Base-by-base conservation (phyloP, 1,140 invertebrate genomes). In the Pseudomyrmex dendroicus region DNA sequence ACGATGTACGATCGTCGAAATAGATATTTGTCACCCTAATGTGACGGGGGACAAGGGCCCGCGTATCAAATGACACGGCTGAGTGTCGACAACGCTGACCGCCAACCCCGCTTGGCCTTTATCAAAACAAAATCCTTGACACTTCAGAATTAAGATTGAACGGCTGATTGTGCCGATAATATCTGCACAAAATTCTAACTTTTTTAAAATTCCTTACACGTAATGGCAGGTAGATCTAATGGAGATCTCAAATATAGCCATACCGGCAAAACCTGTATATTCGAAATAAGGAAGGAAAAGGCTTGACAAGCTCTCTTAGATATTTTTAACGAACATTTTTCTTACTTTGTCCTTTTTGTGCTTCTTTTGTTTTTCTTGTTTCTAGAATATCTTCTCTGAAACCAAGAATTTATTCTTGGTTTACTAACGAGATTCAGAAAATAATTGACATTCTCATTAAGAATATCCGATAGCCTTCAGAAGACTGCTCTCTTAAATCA, bases 11-110 rank as follows among this genome's bases (percentile, higher is more conserved):
- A 87, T 89, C 78, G 66, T 80, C 63, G 56, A 82, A 83, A 73
- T 72, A 84, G 87, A 87, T 89, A 88, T 89, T 87, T 84, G 87
- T 87, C 83, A 83, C 66, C 57, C 66, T 85, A 87, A 89, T 87
- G 57, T 68, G 85, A 82, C 82, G 68, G 62, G 57, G 20, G 9
- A 85, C 56, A 52, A 84, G 84, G 48, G 63, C 20, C 35, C 64
- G 59, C 62, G 82, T 85, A 84, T 85, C 72, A 63, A 84, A 73
- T 85, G 80, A 85, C 84, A n/a, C 25, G 59, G 50, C 50, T 61
- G 80, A 86, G 64, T 76, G 76, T 59, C 66, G 76, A 72, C 76
- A 72, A 80, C 54, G 22, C 61, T 78, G 63, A 12, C 10, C n/a
- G 20, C 64, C 44, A 48, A 56, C 15, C 20, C 22, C 44, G n/a